Evolutionary conservation across 1,140 invertebrate species (phyloP), one percentile per base, ranked within the genome.

Genomic region (Diabrotica virgifera): DNA sequence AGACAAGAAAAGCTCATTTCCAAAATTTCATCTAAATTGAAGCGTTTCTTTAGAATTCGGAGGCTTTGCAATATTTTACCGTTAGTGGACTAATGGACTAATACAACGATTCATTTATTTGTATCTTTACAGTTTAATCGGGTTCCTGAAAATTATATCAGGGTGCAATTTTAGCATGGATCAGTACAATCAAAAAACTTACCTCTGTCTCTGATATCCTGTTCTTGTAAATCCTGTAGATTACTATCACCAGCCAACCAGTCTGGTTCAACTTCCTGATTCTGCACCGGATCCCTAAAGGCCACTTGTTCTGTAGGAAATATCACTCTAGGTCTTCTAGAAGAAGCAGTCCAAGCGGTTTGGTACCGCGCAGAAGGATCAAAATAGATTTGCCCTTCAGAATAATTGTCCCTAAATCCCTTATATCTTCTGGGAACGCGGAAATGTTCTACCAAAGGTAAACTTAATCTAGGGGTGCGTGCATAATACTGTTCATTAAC

Each of bases 251-350:
- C 73, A 5, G 74, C 73, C 52, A 79, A 69, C 69, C 71, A 77
- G 65, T 79, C 78, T 2, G 70, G 59, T 56, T 78, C 77, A 40
- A 70, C 68, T 52, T 62, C 68, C 14, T 38, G 36, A 65, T 53
- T 71, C 38, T 63, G 53, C 38, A 66, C 62, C 8, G 71, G 71
- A 38, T 79, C 78, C 40, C 74, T 70, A 63, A 79, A 79, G 2
- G 74, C 70, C 7, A 79, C 76, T 62, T 77, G 59, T 70, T 79
- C 78, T 38, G 76, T 75, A 10, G 78, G 78, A 67, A 79, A 79
- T 53, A 79, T 79, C 5, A 79, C 78, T 53, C 77, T 64, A 0
- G 78, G 78, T 56, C 75, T 64, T 62, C 77, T 73, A n/a, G 70
- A 72, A 51, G 64, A 64, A n/a, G 70, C 71, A 51, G 64, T 62